A percentile compares a stretch with the other conserved stretches of the same genome.
phyloP scores from a whole-genome alignment of 2,113 vertebrate genomes.

The Periophthalmus modestus region DNA sequence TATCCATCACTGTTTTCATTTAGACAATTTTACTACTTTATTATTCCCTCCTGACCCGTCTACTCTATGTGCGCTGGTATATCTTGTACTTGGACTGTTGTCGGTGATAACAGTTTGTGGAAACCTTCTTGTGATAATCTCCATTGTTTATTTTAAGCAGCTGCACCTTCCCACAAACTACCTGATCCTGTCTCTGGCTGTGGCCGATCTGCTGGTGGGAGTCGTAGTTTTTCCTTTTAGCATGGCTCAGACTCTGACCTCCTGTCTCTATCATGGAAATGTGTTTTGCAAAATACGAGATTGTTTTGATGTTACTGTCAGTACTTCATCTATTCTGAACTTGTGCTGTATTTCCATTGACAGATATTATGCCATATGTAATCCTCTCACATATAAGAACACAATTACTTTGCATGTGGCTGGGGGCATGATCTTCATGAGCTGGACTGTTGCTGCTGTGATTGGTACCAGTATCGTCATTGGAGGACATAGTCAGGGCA shows the following conservation, averaged over 20 bases:
- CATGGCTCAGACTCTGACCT: slow-evolving; percentile 12
- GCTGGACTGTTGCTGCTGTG: slow-evolving; percentile 11
- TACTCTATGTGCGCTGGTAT: slow-evolving; percentile 14
- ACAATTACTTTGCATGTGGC: slow-evolving; percentile 22
- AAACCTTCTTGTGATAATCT: slow-evolving; percentile 43
- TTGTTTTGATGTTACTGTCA: slow-evolving; percentile 23
- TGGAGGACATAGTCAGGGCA: slow-evolving; percentile 15
- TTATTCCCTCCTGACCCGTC: slow-evolving; percentile 19
- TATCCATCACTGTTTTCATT: slow-evolving; percentile 37
- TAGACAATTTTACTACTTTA: not conserved
- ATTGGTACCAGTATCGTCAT: slow-evolving; percentile 13
- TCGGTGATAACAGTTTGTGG: slow-evolving; percentile 28
- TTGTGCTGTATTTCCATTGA: slow-evolving; percentile 42
- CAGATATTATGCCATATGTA: slow-evolving; percentile 38
- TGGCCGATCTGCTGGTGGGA: slow-evolving; percentile 14
- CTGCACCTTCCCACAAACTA: slow-evolving; percentile 9
- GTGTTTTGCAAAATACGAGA: slow-evolving; percentile 34
- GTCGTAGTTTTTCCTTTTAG: slow-evolving; percentile 32
- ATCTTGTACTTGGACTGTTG: slow-evolving; percentile 22
- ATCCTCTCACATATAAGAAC: slow-evolving; percentile 27
- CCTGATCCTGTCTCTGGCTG: slow-evolving; percentile 18
- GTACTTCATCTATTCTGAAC: slow-evolving; percentile 35
- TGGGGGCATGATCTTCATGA: slow-evolving; percentile 19
- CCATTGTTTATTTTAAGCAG: slow-evolving; percentile 19
- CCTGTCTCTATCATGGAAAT: slow-evolving; percentile 14